These are phyloP conservation scores for Archocentrus centrarchus DNA, from an alignment of 2,113 vertebrate genomes.

Conservation along the genomic window DNA sequence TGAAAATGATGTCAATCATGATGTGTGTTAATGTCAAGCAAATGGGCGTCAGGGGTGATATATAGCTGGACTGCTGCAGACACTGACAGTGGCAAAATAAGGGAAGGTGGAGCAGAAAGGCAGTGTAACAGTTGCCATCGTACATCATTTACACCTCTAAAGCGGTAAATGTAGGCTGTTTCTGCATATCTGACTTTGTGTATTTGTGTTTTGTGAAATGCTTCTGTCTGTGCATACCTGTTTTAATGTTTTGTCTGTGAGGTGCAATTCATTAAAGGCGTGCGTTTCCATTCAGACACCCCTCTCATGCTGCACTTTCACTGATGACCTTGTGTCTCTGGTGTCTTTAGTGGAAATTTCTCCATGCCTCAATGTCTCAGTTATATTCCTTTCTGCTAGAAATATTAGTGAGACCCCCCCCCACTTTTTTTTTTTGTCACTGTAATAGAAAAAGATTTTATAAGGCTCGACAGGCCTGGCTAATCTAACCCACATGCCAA, in stretches of 20 bases:
- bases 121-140: conserved; percentile 36
- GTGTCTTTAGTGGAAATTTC: conserved; percentile 44
- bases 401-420: no score
- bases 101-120: background rate
- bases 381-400: conserved; percentile 47
- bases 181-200: conserved; percentile 12
- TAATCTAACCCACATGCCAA: no score
- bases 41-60: conserved; percentile 27
- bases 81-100: conserved; percentile 11
- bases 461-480: no score
- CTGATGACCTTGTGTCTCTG: conserved; percentile 5
- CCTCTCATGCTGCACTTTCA: conserved; percentile 16
- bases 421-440: no score
- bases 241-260: conserved; percentile 4
- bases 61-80: conserved; percentile 18
- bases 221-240: background rate
- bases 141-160: conserved; percentile 24
- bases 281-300: conserved; percentile 6
- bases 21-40: conserved; percentile 42
- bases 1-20: conserved; percentile 45
- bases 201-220: background rate
- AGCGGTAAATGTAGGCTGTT: background rate
- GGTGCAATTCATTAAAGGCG: conserved; percentile 14
- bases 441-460: no score
- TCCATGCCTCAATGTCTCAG: conserved; percentile 12